These are phyloP conservation scores for Argyra leucocephala DNA, from an alignment of 2,888 invertebrate species.

Conservation along the genomic window DNA sequence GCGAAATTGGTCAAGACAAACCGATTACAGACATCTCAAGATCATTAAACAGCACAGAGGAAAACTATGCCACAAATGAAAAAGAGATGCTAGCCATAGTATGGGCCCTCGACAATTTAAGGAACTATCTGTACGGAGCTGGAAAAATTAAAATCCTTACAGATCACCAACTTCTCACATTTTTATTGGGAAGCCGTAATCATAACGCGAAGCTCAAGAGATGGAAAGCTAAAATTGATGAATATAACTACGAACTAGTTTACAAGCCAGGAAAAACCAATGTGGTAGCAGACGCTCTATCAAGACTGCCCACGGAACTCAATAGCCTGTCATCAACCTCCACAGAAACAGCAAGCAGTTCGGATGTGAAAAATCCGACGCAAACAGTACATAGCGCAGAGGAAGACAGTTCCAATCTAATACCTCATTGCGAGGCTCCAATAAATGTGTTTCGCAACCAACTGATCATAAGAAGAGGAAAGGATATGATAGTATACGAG, in stretches of 20 bases:
- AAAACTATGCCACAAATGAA: conserved; percentile 16
- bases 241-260: conserved; percentile 20
- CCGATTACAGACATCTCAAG: no score
- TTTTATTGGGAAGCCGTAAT: conserved; percentile 14
- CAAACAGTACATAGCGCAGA: conserved; percentile 22
- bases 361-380: not conserved
- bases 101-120: conserved; percentile 18
- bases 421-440: conserved; percentile 22
- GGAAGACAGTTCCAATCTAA: conserved; percentile 22
- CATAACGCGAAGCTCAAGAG: conserved; percentile 21
- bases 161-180: conserved; percentile 22
- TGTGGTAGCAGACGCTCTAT: conserved; percentile 19
- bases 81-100: conserved; percentile 20
- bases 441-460: conserved; percentile 23
- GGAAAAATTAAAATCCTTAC: conserved; percentile 21
- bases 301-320: conserved; percentile 13
- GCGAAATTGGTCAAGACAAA: no score
- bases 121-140: conserved; percentile 22
- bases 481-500: conserved; percentile 11
- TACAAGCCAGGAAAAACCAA: conserved; percentile 21
- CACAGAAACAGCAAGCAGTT: not conserved
- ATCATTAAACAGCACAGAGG: no score
- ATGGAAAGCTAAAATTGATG: conserved; percentile 21
- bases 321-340: conserved; percentile 8
- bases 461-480: conserved; percentile 19